Conservation (phyloP, 2,888 invertebrate genomes). For the Xanthorhoe spadicearia region DNA sequence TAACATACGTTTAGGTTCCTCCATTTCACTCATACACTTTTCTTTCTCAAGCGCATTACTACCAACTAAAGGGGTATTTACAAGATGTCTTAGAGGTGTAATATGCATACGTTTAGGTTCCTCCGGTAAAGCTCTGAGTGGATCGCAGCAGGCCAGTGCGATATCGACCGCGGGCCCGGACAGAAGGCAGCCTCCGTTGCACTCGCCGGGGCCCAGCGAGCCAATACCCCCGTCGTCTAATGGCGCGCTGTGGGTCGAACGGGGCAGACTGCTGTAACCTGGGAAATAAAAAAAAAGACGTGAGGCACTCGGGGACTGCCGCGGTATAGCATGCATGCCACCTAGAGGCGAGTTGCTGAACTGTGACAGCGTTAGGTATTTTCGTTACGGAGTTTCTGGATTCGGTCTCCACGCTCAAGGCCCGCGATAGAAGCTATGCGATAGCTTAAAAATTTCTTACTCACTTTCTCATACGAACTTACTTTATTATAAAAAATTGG, state of each 20-base stretch:
- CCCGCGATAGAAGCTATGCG: too few species aligned
- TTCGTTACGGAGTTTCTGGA: too few species aligned
- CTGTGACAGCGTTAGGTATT: too few species aligned
- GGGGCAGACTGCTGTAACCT: constrained; percentile 94
- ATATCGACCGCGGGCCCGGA: constrained; percentile 82
- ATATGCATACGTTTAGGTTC: constrained; percentile 67
- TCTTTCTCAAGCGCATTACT: neutral
- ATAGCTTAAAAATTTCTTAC: too few species aligned
- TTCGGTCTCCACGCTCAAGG: too few species aligned
- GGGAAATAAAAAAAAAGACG: constrained; percentile 10
- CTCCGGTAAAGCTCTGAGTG: constrained; percentile 88
- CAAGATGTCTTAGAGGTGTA: neutral
- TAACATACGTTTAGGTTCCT: constrained; percentile 75
- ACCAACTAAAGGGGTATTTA: neutral
- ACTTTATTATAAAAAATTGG: too few species aligned
- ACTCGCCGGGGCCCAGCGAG: constrained; percentile 43
- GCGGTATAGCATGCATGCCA: too few species aligned
- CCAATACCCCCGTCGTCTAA: constrained; percentile 75
- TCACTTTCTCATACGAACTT: too few species aligned
- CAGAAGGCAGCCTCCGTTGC: constrained; percentile 83
- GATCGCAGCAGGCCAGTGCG: constrained; percentile 86
- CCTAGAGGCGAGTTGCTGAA: too few species aligned
- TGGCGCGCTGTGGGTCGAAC: constrained; percentile 92
- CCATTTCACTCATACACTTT: neutral
- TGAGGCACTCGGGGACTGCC: too few species aligned